Evolutionary conservation across 2,113 vertebrate genomes (phyloP), one percentile per base, ranked within the genome.

Genomic region (Erpornis zantholeuca): DNA sequence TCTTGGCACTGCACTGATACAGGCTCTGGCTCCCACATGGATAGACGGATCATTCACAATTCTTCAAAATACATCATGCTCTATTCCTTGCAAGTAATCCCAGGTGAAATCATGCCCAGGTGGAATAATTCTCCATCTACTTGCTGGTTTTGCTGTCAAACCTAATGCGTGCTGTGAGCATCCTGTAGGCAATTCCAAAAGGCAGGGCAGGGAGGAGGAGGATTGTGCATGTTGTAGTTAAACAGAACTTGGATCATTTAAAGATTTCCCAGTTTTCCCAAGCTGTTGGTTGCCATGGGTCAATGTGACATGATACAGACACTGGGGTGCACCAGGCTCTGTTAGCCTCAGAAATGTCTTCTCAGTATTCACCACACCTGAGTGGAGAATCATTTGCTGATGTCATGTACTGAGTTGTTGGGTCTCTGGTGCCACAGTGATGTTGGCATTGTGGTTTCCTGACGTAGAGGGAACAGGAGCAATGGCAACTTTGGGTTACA

Each of bases 401-500:
- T 42, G 20, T 15, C 1, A 0, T 33, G 2, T 49, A 28, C 36
- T 20, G 50, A 85, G 24, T 28, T 66, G 10, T n/a, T 61, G 72
- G 42, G 60, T 83, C 5, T 8, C 24, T 54, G 31, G 28, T 72
- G 44, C 64, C 66, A 24, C 2, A 7, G 7, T 8, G 80, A 70
- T 0, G 0, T 25, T 65, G 59, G 52, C 31, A 5, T 50, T 23
- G 38, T 35, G 4, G 22, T 77, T 81, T 44, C 73, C 50, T 71
- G 28, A 49, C 0, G 0, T 9, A 6, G 42, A 72, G 31, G 21
- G 36, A 57, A 31, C 17, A 56, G 50, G 23, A 77, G 9, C 44
- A 16, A 13, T 4, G 45, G 25, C 35, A 82, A 40, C 27, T 10
- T 11, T 1, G 3, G n/a, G 20, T 49, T 65, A 19, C 44, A 71